Base-by-base conservation (phyloP, 2,113 vertebrate genomes). In the Helogale parvula region DNA sequence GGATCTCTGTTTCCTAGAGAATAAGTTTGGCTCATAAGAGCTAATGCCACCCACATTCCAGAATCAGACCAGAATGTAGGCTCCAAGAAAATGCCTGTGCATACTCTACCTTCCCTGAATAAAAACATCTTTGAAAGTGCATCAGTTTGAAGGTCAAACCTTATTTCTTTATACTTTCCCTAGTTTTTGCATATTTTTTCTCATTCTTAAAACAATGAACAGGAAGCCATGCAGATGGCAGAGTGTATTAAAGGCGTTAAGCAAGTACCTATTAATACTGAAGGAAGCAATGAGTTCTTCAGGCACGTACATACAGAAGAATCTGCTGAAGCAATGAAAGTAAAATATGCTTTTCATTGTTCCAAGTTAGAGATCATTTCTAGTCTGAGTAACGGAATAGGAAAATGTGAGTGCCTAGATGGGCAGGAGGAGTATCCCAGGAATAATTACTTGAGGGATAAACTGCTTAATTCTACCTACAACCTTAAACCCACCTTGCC, bases 1-100 rank as follows among this genome's bases (percentile, higher is more conserved):
- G 84, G 87, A 95, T 92, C 92, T 96, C 96, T 97, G 93, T 94
- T 96, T 97, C 82, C 84, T 94, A 88, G 94, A 94, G 95, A 96
- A 90, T 54, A 90, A 90, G 45, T 81, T 93, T 96, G 96, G 85
- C 90, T 96, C 85, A 92, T 29, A 92, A 87, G 57, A 23, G 7
- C 76, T 76, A 87, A 84, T 31, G 76, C 94, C 76, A 88, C 96
- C 84, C 93, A 95, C 96, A 57, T 57, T 89, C 47, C 68, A 94
- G 93, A 96, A 71, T 23, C 13, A 1, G 3, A 69, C 5, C 21
- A 80, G 93, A 92, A 69, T 7, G 19, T 2, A 47, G 52, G 69
- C 69, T 87, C 54, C 33, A 68, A 96, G 65, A 5, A 80, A 93
- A 85, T 90, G 16, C n/a, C 38, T 54, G 1, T 80, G 82, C 38